phyloP scores from a whole-genome alignment of 2,797 vertebrate genomes.

The Eulemur mongoz region DNA sequence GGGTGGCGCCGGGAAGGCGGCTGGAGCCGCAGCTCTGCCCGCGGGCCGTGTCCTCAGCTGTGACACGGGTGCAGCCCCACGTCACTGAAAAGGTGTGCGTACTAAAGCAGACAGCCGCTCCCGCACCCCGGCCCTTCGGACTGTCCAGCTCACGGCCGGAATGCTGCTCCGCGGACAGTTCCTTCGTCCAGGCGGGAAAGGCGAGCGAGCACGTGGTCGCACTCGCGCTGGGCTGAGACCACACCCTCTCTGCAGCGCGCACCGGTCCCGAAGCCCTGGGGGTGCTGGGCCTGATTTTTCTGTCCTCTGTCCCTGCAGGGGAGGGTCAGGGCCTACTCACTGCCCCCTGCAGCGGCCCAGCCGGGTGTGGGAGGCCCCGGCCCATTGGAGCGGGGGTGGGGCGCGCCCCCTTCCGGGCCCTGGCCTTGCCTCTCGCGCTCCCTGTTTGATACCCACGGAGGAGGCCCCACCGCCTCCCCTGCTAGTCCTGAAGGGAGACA shows the following conservation, averaged over 20 bases:
- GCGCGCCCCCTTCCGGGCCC: accelerated
- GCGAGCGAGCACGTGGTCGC: accelerated
- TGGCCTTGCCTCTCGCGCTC: not conserved
- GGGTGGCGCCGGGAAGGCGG: too few relatives aligned
- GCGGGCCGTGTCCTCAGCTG: too few relatives aligned
- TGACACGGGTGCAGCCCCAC: accelerated
- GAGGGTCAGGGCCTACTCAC: accelerated
- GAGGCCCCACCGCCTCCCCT: not conserved
- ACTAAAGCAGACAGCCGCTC: too few relatives aligned
- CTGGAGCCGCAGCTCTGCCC: too few relatives aligned
- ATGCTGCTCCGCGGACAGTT: accelerated
- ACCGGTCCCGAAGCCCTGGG: accelerated
- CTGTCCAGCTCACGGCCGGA: not conserved
- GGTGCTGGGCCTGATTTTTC: not conserved
- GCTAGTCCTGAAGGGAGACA: not conserved
- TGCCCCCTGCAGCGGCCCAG: too few relatives aligned
- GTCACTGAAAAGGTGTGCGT: accelerated
- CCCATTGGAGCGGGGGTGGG: not conserved
- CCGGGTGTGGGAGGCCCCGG: not conserved
- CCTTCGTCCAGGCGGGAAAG: accelerated
- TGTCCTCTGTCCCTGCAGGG: not conserved
- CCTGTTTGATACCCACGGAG: not conserved
- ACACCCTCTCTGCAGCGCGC: not conserved
- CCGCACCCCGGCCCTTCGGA: accelerated
- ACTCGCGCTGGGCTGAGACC: not conserved